Evolutionary conservation across 2,888 invertebrate genomes (phyloP), one percentile per base, ranked within the genome.

Genomic region (Agonopterix subpropinquella): DNA sequence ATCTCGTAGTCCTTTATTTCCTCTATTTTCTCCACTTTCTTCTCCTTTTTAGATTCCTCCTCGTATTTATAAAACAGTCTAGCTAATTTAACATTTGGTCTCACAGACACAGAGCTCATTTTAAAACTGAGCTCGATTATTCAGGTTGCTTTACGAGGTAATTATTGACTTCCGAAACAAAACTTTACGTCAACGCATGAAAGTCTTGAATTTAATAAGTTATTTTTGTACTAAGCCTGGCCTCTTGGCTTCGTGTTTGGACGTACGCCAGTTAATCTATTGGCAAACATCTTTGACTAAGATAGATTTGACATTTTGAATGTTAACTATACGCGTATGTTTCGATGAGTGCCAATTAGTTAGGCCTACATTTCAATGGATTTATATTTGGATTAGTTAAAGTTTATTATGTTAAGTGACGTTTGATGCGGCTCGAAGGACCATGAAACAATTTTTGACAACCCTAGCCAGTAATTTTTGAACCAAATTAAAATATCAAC

Each of bases 61-160:
- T 67, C 64, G 53, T 88, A 88, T 71, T 88, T 88, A 65, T 86
- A 86, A 53, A 86, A 78, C 5, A 87, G 59, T 57, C 77, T 78
- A 1, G 83, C 77, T 35, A 87, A 61, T 59, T 86, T 87, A 4
- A 83, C 63, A 51, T 85, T 87, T 0, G 80, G 70, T 36, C 79
- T 65, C 54, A 80, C 81, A 47, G 70, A 66, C 13, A 77, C 66
- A 1, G 77, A 65, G 58, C 73, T 80, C 85, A 86, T 85, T 54
- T 39, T 39, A n/a, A 39, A 4, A 39, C 39, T 39, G 10, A 39
- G n/a, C 10, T n/a, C n/a, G 9, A 4, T 39, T 39, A 37, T 37
- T 9, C 8, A n/a, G 10, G 9, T 41, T 11, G 37, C 15, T 18
- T 41, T 11, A 10, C n/a, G 9, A 39, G 39, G 44, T 36, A 41